Evolutionary conservation across 2,888 invertebrate species (phyloP).

Genomic region (Hyles lineata): DNA sequence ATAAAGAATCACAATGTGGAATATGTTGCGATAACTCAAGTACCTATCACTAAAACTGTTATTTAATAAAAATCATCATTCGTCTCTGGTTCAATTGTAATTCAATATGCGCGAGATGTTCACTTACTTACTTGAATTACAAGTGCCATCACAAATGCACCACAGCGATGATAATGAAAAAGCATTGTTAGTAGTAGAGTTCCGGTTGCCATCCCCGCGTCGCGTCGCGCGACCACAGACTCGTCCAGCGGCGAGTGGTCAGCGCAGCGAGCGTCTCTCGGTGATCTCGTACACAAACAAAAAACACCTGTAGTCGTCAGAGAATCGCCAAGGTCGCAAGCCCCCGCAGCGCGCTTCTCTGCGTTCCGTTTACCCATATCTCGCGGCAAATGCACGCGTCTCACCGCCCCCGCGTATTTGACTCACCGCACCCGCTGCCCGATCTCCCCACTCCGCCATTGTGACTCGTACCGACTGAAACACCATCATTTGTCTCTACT

Average conservation of each 20-base stretch:
- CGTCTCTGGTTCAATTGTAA: neutral
- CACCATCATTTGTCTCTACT: constrained; percentile 57
- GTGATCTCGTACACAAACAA: constrained; percentile 76
- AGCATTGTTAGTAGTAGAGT: constrained; percentile 64
- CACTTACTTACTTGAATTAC: neutral
- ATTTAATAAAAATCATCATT: neutral
- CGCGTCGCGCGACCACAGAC: constrained; percentile 50
- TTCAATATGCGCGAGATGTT: neutral
- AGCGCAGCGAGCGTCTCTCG: constrained; percentile 62
- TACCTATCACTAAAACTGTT: neutral
- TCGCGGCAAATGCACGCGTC: constrained; percentile 78
- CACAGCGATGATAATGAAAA: constrained; percentile 5
- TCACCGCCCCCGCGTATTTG: constrained; percentile 70
- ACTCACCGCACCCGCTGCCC: constrained; percentile 65
- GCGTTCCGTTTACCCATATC: constrained; percentile 84
- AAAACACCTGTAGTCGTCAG: constrained; percentile 84
- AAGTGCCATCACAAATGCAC: neutral
- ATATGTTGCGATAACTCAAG: neutral
- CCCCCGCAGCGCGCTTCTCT: constrained; percentile 74
- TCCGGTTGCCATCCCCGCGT: constrained; percentile 67
- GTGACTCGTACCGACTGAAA: constrained; percentile 66
- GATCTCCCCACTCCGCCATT: constrained; percentile 47
- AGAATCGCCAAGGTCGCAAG: constrained; percentile 81
- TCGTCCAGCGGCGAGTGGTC: constrained; percentile 54
- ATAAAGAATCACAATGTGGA: neutral